Conservation (phyloP, 2,888 invertebrate genomes). For the Eurois occulta region DNA sequence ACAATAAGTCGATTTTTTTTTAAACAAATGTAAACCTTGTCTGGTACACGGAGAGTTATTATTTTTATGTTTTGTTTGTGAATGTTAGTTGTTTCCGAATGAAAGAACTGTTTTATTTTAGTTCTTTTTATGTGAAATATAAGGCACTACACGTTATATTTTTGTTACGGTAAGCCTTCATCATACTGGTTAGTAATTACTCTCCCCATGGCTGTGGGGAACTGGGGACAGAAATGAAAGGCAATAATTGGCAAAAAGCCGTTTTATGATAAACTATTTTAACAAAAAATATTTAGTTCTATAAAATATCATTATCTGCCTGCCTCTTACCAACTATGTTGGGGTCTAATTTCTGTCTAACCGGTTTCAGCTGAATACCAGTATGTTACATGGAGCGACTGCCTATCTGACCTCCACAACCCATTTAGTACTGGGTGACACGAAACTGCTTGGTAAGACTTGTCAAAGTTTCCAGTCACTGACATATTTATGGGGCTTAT, state of each 20-base stretch:
- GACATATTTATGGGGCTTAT: too few relatives aligned
- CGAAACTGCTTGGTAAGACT: not conserved
- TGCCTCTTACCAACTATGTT: not conserved
- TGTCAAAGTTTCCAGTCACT: not conserved
- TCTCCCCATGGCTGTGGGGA: not conserved
- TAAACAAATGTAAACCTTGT: constrained; percentile 4
- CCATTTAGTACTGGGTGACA: not conserved
- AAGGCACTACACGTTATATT: not conserved
- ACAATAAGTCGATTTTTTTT: not conserved
- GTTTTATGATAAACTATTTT: not conserved
- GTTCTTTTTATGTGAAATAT: not conserved
- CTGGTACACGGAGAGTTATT: constrained; percentile 7
- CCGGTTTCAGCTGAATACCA: not conserved
- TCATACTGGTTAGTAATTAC: not conserved
- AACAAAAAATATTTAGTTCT: not conserved
- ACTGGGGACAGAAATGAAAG: not conserved
- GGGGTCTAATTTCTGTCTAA: not conserved
- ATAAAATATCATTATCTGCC: not conserved
- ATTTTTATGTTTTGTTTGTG: constrained; percentile 27
- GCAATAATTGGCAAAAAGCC: not conserved
- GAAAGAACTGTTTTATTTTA: constrained; percentile 4
- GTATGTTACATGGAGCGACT: not conserved
- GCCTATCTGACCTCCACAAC: not conserved
- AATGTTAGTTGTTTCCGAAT: constrained; percentile 16
- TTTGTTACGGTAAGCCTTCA: not conserved